Conservation (phyloP, 2,888 invertebrate species). For the Hymenopus coronatus region DNA sequence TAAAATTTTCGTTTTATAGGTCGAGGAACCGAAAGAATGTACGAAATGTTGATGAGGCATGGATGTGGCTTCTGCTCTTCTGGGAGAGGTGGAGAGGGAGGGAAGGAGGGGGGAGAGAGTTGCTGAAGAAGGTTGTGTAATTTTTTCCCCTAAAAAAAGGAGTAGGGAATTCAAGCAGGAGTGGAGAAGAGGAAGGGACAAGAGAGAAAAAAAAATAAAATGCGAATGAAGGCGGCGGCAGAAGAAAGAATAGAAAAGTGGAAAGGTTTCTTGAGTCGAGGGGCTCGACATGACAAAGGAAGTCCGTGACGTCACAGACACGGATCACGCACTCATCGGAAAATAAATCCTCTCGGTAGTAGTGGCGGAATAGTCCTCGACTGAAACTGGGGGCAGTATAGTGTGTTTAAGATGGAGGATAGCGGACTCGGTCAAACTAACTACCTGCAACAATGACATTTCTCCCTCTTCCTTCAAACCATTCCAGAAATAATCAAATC, state of each 20-base stretch:
- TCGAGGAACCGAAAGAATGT: background rate
- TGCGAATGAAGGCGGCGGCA: background rate
- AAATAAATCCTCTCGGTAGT: background rate
- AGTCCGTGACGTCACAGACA: conserved; percentile 13
- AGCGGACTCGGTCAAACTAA: too few relatives aligned
- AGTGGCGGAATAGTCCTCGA: background rate
- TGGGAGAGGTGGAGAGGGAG: background rate
- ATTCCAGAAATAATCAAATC: too few relatives aligned
- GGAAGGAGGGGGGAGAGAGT: background rate
- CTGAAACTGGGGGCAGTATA: background rate
- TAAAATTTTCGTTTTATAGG: background rate
- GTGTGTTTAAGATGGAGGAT: background rate
- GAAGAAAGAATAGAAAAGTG: conserved; percentile 2
- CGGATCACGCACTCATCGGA: conserved; percentile 4
- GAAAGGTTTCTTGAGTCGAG: conserved; percentile 8
- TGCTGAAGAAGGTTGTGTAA: background rate
- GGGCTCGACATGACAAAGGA: conserved; percentile 1
- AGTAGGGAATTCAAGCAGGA: background rate
- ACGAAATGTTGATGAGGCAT: background rate
- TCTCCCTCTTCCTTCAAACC: too few relatives aligned
- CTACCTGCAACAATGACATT: too few relatives aligned
- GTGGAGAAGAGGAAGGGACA: background rate
- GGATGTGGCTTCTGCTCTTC: background rate
- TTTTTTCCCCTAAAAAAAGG: background rate
- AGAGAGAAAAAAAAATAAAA: background rate